Percentiles rank a stretch among this genome's conserved stretches.
Evolutionary conservation across 2,113 vertebrate genomes (phyloP).

Genomic region (Alligator mississippiensis): DNA sequence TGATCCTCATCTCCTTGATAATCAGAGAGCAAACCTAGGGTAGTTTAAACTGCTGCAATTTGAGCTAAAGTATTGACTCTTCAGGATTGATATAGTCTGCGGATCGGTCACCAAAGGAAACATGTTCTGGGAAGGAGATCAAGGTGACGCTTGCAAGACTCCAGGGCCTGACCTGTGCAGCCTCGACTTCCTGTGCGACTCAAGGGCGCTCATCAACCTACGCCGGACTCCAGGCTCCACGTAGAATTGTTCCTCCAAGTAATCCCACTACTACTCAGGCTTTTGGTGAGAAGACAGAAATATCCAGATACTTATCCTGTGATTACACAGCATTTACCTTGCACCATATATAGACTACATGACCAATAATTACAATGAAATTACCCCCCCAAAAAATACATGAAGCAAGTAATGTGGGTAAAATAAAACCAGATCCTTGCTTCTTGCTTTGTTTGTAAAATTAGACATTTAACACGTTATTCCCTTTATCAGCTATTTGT

Average conservation of each 20-base stretch:
- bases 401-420: background rate
- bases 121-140: no score
- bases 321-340: constrained; percentile 27
- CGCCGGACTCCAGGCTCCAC: background rate
- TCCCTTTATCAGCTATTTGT: constrained; percentile 76
- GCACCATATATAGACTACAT: background rate
- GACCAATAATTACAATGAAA: background rate
- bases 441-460: constrained; percentile 64
- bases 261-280: background rate
- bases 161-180: background rate
- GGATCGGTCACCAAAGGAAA: no score
- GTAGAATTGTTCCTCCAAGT: background rate
- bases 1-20: background rate
- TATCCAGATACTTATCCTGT: constrained; percentile 6
- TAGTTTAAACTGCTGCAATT: background rate
- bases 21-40: background rate
- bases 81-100: background rate
- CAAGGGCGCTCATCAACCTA: rapidly evolving
- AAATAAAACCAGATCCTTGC: constrained; percentile 16
- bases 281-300: constrained; percentile 15
- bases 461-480: constrained; percentile 67
- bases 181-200: rapidly evolving
- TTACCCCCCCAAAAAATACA: constrained; percentile 33
- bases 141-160: background rate
- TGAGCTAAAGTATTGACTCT: background rate